Percentiles rank a stretch among this genome's conserved stretches.
Conservation (phyloP, 2,113 vertebrate species). For the Clarias batrachus region DNA sequence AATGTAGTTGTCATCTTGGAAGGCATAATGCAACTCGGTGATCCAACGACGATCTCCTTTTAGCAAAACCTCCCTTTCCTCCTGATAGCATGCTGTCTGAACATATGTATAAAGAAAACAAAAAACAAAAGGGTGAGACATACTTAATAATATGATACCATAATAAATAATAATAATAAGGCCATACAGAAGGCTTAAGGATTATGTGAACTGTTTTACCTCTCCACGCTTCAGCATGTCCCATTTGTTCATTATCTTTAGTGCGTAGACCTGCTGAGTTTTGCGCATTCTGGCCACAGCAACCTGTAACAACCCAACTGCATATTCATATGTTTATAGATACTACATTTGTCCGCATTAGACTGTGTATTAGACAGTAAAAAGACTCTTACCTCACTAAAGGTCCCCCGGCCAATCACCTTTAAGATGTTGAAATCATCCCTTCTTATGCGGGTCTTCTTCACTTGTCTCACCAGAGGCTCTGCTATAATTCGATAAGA, state of each 20-base stretch:
- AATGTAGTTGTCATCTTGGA: slow-evolving; percentile 85
- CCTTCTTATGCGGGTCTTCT: slow-evolving; percentile 75
- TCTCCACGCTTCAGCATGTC: slow-evolving; percentile 82
- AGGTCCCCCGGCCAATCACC: slow-evolving; percentile 84
- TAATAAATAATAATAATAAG: not conserved
- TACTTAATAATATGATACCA: not conserved
- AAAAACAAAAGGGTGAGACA: not conserved
- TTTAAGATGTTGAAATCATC: slow-evolving; percentile 85
- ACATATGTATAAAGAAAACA: slow-evolving; percentile 20
- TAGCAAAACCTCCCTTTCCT: slow-evolving; percentile 83
- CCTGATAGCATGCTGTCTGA: slow-evolving; percentile 82
- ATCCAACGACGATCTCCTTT: slow-evolving; percentile 82
- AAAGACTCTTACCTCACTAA: slow-evolving; percentile 80
- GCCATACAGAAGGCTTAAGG: not conserved
- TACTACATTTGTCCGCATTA: not conserved
- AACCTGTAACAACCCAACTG: slow-evolving; percentile 65
- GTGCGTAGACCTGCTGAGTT: slow-evolving; percentile 80
- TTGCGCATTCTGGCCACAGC: slow-evolving; percentile 78
- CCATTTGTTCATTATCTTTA: slow-evolving; percentile 91
- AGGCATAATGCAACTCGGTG: slow-evolving; percentile 83
- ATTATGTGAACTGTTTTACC: slow-evolving; percentile 63
- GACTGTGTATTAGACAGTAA: not conserved
- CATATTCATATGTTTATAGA: not conserved
- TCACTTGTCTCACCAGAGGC: slow-evolving; percentile 74
- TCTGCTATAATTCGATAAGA: slow-evolving; percentile 63